Evolutionary conservation across 2,113 vertebrate species (phyloP).

Genomic region (Cochlearius cochlearius): DNA sequence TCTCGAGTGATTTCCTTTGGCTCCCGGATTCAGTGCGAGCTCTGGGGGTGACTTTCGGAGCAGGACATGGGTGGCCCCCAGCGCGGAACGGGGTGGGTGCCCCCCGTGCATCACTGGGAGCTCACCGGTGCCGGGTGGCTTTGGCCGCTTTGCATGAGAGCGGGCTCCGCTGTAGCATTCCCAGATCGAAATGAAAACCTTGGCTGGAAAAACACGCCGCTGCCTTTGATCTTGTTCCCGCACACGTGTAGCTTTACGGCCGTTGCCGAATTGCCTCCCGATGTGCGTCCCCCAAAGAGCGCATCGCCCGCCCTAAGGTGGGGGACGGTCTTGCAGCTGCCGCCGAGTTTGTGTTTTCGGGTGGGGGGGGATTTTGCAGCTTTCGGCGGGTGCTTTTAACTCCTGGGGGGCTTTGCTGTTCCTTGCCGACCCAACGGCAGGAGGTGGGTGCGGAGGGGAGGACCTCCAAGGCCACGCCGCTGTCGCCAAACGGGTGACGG

Average conservation of each 20-base stretch:
- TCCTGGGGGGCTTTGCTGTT: neutral
- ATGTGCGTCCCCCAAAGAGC: neutral
- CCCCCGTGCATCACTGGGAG: fast-evolving
- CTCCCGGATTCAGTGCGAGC: neutral
- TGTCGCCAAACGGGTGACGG: fast-evolving
- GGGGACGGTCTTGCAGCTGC: fast-evolving
- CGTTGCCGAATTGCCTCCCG: neutral
- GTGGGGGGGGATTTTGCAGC: neutral
- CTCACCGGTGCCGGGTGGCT: neutral
- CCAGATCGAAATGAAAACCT: neutral
- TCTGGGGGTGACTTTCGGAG: neutral
- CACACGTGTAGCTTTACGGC: neutral
- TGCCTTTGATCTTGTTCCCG: neutral
- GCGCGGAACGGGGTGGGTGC: neutral
- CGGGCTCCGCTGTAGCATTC: neutral
- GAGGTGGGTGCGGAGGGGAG: neutral
- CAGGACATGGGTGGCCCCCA: neutral
- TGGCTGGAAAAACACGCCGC: neutral
- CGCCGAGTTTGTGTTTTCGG: fast-evolving
- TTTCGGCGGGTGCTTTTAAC: neutral
- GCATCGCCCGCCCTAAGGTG: neutral
- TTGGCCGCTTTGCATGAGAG: neutral
- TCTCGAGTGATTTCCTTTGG: neutral
- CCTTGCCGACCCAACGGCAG: fast-evolving
- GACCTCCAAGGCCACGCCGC: fast-evolving